Evolutionary conservation across 2,797 vertebrate genomes (phyloP).

Genomic region (Saguinus oedipus): DNA sequence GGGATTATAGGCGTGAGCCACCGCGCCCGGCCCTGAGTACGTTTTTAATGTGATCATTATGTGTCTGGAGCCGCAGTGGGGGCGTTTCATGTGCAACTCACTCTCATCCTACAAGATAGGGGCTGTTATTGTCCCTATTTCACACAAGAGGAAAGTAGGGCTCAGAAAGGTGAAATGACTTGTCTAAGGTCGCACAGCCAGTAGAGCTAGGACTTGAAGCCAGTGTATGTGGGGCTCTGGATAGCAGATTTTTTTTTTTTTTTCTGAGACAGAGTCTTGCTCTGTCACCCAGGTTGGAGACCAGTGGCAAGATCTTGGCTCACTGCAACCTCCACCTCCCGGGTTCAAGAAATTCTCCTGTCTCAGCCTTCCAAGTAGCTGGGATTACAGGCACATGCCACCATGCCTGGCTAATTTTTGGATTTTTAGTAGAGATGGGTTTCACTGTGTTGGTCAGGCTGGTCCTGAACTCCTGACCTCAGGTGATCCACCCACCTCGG

Average conservation of each 20-base stretch:
- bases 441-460: not conserved
- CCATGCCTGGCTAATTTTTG: not conserved
- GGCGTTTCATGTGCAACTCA: not conserved
- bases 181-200: not conserved
- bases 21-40: not conserved
- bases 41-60: rapidly evolving
- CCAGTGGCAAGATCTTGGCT: not conserved
- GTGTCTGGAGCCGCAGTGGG: not conserved
- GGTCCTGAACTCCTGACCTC: not conserved
- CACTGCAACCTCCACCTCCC: not conserved
- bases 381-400: not conserved
- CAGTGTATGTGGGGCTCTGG: not conserved
- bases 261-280: not conserved
- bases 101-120: not conserved
- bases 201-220: not conserved
- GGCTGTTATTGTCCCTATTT: not conserved
- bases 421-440: not conserved
- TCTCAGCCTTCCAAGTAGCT: not conserved
- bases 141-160: not conserved
- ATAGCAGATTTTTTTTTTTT: not conserved
- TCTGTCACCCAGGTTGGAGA: not conserved
- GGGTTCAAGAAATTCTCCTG: not conserved
- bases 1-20: too few relatives aligned
- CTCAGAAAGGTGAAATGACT: not conserved
- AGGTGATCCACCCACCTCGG: not conserved